phyloP scores from a whole-genome alignment of 1,140 invertebrate species.

The Protaetia brevitarsis region DNA sequence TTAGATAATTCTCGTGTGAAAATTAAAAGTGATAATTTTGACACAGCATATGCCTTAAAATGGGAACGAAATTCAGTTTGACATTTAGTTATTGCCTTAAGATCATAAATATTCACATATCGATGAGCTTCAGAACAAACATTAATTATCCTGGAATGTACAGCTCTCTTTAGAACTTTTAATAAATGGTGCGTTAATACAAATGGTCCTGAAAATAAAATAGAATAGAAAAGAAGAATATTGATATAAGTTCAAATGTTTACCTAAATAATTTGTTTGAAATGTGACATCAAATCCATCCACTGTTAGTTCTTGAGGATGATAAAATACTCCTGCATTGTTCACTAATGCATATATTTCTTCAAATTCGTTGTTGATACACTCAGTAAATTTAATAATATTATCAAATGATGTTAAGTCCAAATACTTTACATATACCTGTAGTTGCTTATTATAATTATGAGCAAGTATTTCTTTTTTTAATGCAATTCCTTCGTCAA shows the following conservation, averaged over 20 bases:
- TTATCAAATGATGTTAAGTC: slow-evolving; percentile 43
- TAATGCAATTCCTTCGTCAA: slow-evolving; percentile 49
- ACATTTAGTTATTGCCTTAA: slow-evolving; percentile 40
- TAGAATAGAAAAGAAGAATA: neutral
- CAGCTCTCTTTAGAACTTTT: slow-evolving; percentile 33
- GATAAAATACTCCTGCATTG: slow-evolving; percentile 62
- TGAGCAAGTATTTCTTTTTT: slow-evolving; percentile 39
- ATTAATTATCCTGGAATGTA: slow-evolving; percentile 44
- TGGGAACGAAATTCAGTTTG: slow-evolving; percentile 41
- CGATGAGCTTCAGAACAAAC: slow-evolving; percentile 45
- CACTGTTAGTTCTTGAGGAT: slow-evolving; percentile 53
- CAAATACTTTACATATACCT: slow-evolving; percentile 42
- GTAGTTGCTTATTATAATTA: slow-evolving; percentile 37
- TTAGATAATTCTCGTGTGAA: slow-evolving; percentile 42
- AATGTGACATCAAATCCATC: slow-evolving; percentile 60
- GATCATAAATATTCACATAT: slow-evolving; percentile 41
- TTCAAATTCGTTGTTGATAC: slow-evolving; percentile 37
- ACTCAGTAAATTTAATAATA: slow-evolving; percentile 41
- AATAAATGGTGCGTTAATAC: slow-evolving; percentile 45
- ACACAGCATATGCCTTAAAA: slow-evolving; percentile 43
- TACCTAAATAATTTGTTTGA: slow-evolving; percentile 61
- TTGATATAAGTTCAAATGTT: neutral
- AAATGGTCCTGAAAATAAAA: slow-evolving; percentile 42
- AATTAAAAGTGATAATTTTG: slow-evolving; percentile 43
- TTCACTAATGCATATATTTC: slow-evolving; percentile 55